A percentile compares a stretch with the other conserved stretches of the same genome.
These are phyloP conservation scores for Sigmodon hispidus DNA, from an alignment of 2,113 vertebrate genomes.

Conservation along the genomic window DNA sequence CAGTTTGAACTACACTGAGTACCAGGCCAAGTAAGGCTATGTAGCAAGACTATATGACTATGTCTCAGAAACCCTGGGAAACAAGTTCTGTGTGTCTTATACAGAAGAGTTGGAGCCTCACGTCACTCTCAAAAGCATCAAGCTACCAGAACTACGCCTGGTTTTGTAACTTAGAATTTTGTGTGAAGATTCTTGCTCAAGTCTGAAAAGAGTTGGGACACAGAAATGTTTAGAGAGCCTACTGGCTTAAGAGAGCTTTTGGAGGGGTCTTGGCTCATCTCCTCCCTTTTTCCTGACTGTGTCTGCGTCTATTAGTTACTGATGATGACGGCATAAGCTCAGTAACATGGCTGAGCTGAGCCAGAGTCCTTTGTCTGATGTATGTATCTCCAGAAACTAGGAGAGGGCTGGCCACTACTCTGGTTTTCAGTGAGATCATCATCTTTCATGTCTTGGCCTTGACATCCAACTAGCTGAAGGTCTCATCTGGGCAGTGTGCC, in stretches of 20 bases:
- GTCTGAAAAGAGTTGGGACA: neutral
- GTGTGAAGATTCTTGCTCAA: neutral
- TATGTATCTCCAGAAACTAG: neutral
- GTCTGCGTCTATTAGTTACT: slow-evolving; percentile 35
- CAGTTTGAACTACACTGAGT: neutral
- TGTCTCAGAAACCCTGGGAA: neutral
- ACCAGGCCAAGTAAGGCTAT: neutral
- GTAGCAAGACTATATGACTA: neutral
- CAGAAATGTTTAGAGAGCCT: slow-evolving; percentile 6
- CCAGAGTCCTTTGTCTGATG: neutral
- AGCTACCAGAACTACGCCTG: neutral
- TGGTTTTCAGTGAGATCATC: slow-evolving; percentile 67
- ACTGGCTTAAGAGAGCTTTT: slow-evolving; percentile 19
- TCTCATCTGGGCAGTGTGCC: slow-evolving; percentile 5
- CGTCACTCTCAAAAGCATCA: neutral
- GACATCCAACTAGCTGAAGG: slow-evolving; percentile 7
- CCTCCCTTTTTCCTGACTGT: neutral
- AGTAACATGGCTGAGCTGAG: slow-evolving; percentile 38
- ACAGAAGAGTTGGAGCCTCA: neutral
- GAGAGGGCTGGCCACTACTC: neutral
- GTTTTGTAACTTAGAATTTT: neutral
- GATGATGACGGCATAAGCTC: too few relatives aligned
- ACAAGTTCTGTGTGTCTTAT: neutral
- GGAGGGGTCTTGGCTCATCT: slow-evolving; percentile 27
- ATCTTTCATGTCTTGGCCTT: slow-evolving; percentile 32